Evolutionary conservation across 2,113 vertebrate genomes (phyloP), one percentile per base, ranked within the genome.

Genomic region (Beaufortia kweichowensis): DNA sequence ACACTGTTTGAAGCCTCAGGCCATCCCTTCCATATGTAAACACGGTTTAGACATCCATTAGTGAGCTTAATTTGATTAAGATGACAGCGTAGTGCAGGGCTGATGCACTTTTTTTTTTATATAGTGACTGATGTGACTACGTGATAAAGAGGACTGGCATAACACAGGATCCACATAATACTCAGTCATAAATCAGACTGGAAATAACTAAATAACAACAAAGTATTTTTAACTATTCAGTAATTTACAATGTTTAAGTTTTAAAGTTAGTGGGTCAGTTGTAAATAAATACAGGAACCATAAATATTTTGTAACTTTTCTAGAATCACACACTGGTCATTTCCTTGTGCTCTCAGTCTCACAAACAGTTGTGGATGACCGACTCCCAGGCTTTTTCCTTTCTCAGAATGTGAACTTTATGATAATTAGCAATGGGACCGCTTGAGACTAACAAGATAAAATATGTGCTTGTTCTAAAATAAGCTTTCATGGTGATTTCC

Each of bases 1-100:
- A 26, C 29, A 12, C 28, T 78, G 76, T 70, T 50, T 78, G 76
- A 62, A 53, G 76, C 66, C 31, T 62, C 76, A 53, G 66, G 76
- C 76, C 24, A 5, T 62, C 57, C 63, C n/a, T n/a, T 53, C 21
- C 57, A 60, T 68, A 28, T 10, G 68, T 19, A 61, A 33, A 33
- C 59, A n/a, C 33, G 8, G 55, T 60, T 77, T 67, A 46, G 23
- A 60, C 46, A 69, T 70, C 66, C 76, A 78, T 71, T 78, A 71
- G 76, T 48, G 57, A 26, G 41, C 57, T 26, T 74, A 48, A 78
- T 78, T 50, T 53, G 56, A 55, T 70, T 69, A 70, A 65, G 31
- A 39, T 50, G 68, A 29, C 41, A 62, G 43, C 19, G 39, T 33
- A 28, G 70, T 69, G 26, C 43, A 61, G 76, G 65, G 21, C 46